A percentile compares a stretch with the other conserved stretches of the same genome.
These are phyloP conservation scores for Siniperca undulata DNA, from an alignment of 2,797 vertebrate species.

Conservation along the genomic window DNA sequence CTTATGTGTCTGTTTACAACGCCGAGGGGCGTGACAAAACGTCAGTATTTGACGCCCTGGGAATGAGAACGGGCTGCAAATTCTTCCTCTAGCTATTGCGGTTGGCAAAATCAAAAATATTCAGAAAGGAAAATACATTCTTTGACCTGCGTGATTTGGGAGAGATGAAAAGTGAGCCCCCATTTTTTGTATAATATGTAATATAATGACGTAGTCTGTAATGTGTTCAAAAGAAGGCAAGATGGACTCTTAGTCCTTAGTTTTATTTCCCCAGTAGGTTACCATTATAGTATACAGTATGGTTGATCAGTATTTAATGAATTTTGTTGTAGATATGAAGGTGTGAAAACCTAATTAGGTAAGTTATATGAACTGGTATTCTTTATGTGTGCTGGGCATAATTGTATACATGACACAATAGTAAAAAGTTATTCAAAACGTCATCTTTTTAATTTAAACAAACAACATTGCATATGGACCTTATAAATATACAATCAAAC, in stretches of 20 bases:
- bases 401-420: not conserved
- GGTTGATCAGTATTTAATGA: not conserved
- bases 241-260: not conserved
- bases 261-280: not conserved
- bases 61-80: too few relatives aligned
- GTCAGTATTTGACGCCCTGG: too few relatives aligned
- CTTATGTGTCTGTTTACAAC: too few relatives aligned
- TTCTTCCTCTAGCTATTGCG: not conserved
- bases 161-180: not conserved
- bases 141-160: not conserved
- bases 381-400: not conserved
- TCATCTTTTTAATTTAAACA: not conserved
- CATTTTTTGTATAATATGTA: too few relatives aligned
- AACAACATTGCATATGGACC: not conserved
- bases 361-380: not conserved
- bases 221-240: not conserved
- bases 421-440: not conserved
- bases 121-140: not conserved
- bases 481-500: not conserved
- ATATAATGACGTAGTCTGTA: not conserved
- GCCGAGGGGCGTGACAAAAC: too few relatives aligned
- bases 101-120: not conserved
- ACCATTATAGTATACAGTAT: not conserved
- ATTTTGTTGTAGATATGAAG: not conserved
- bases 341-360: not conserved